Conservation (phyloP, 2,888 invertebrate species). For the Tillus elongatus region DNA sequence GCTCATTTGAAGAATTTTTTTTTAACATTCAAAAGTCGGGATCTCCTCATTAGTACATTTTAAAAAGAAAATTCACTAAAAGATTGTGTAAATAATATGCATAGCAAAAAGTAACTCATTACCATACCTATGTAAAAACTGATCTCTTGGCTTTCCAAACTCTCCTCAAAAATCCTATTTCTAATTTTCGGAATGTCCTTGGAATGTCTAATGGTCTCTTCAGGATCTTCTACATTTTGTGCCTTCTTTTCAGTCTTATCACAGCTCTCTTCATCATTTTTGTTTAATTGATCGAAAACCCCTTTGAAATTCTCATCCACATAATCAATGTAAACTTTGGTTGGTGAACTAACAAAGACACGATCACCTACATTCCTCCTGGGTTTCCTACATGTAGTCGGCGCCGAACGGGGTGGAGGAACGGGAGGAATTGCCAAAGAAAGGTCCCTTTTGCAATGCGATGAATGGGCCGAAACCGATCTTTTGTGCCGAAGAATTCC, state of each 20-base stretch:
- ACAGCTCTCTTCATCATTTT: conserved; percentile 14
- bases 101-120: too few species aligned
- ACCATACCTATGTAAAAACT: conserved; percentile 36
- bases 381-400: conserved; percentile 46
- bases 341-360: conserved; percentile 51
- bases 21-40: too few species aligned
- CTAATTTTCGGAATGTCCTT: conserved; percentile 32
- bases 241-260: conserved; percentile 19
- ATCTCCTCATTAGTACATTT: too few species aligned
- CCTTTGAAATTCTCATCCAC: conserved; percentile 25
- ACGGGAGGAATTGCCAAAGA: conserved; percentile 23
- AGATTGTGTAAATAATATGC: too few species aligned
- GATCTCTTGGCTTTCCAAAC: conserved; percentile 37
- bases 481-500: conserved; percentile 21
- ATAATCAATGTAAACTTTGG: conserved; percentile 45
- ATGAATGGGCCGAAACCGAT: conserved; percentile 19
- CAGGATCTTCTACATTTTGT: conserved; percentile 10
- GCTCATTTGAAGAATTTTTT: too few species aligned
- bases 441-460: conserved; percentile 12
- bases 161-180: conserved; percentile 33
- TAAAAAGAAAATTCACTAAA: too few species aligned
- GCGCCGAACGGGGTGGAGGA: conserved; percentile 42
- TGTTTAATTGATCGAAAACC: conserved; percentile 11
- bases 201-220: conserved; percentile 23
- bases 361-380: conserved; percentile 52